Evolutionary conservation across 2,797 vertebrate genomes (phyloP).

Genomic region (Ctenopoma kingsleyae): DNA sequence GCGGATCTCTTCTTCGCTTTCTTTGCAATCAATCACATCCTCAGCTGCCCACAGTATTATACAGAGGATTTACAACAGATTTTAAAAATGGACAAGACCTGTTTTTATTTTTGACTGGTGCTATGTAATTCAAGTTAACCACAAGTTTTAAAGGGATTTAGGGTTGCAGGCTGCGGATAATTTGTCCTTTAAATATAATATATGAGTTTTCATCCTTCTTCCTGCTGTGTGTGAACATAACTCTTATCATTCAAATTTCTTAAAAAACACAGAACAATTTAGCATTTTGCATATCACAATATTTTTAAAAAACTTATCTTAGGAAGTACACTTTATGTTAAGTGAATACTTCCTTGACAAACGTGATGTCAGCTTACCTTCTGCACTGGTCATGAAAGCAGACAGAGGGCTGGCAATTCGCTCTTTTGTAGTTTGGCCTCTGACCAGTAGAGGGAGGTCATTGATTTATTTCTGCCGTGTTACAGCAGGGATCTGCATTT

Average conservation of each 20-base stretch:
- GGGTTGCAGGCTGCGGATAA: slow-evolving; percentile 26
- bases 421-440: slow-evolving; percentile 77
- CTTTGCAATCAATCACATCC: slow-evolving; percentile 55
- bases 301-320: slow-evolving; percentile 5
- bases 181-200: slow-evolving; percentile 38
- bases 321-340: slow-evolving; percentile 5
- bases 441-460: slow-evolving; percentile 87
- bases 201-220: slow-evolving; percentile 4
- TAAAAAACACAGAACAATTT: not conserved
- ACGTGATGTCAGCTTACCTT: slow-evolving; percentile 19
- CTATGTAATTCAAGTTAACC: slow-evolving; percentile 27
- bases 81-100: slow-evolving; percentile 32
- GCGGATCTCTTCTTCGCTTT: slow-evolving; percentile 52
- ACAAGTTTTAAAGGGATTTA: slow-evolving; percentile 46
- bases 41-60: slow-evolving; percentile 44
- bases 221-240: not conserved
- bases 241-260: slow-evolving; percentile 8
- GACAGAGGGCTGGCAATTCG: slow-evolving; percentile 40
- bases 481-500: slow-evolving; percentile 65
- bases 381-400: slow-evolving; percentile 24
- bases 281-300: not conserved
- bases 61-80: slow-evolving; percentile 41
- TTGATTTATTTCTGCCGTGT: slow-evolving; percentile 80
- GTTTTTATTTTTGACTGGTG: slow-evolving; percentile 39
- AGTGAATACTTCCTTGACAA: slow-evolving; percentile 28